phyloP scores from a whole-genome alignment of 2,888 invertebrate species.

The Atethmia centrago region DNA sequence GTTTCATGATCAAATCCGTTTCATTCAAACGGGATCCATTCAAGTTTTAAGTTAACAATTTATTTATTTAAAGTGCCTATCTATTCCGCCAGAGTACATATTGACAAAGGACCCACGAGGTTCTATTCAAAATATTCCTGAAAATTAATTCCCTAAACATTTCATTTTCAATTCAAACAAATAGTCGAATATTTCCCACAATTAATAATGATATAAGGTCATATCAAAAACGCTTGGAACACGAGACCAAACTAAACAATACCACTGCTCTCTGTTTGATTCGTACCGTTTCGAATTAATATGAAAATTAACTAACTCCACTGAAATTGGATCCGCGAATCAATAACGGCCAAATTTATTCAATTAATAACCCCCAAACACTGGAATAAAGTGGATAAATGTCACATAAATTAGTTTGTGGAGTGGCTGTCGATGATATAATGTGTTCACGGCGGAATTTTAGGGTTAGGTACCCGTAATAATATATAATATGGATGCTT shows the following conservation, averaged over 20 bases:
- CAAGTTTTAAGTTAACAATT: background rate
- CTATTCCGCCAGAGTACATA: constrained; percentile 6
- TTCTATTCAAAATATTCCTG: constrained; percentile 29
- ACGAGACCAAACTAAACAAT: constrained; percentile 48
- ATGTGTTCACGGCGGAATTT: constrained; percentile 59
- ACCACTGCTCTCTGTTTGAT: constrained; percentile 41
- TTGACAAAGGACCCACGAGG: constrained; percentile 27
- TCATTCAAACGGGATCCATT: background rate
- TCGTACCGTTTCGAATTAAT: constrained; percentile 58
- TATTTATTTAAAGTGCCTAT: background rate
- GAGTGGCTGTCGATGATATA: constrained; percentile 66
- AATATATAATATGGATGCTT: constrained; percentile 13
- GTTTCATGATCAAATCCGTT: background rate
- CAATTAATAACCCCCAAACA: constrained; percentile 70
- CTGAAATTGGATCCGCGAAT: constrained; percentile 60
- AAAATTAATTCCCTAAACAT: constrained; percentile 23
- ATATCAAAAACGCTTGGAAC: constrained; percentile 48
- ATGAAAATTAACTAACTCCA: constrained; percentile 64
- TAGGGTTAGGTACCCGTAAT: constrained; percentile 37
- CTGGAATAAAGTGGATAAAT: constrained; percentile 71
- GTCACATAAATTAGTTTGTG: constrained; percentile 73
- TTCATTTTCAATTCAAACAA: constrained; percentile 30
- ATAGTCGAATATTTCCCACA: constrained; percentile 33
- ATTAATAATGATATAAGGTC: constrained; percentile 40
- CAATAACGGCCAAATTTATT: constrained; percentile 70